Evolutionary conservation across 2,113 vertebrate species (phyloP), one percentile per base, ranked within the genome.

Genomic region (Myrmecophaga tridactyla): DNA sequence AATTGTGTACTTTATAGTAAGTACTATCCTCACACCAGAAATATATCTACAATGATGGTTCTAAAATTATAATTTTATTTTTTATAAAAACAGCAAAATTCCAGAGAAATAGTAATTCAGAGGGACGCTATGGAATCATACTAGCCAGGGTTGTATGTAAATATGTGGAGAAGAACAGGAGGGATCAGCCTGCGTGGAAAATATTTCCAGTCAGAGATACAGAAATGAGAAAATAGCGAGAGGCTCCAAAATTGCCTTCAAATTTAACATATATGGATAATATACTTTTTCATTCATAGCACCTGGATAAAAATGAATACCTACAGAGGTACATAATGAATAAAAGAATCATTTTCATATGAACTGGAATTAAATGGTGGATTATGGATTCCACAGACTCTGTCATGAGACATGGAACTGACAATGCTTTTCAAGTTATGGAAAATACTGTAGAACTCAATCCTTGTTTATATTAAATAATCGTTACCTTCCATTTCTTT

Each of bases 191-290:
- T 77, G 36, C 9, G 51, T 39, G 39, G 72, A 76, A 95, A 90
- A 41, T 93, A 72, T 43, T 73, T 78, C 89, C 6, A 58, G 36
- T 77, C 46, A 90, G 20, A 83, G 14, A 72, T 13, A 34, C 1
- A 93, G 82, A 43, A 62, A 80, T 62, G 31, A 53, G 34, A 94
- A 91, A 92, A 75, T 85, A 94, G 7, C 13, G 89, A 63, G 29
- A 78, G 29, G 7, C 29, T 27, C 17, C 14, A 83, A 43, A 91
- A 78, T n/a, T 72, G 7, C 31, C 51, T 85, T 84, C 76, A 76
- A 78, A 69, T 92, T 70, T 81, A 80, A 92, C 60, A 72, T 60
- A 92, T 20, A 70, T 14, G 5, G 29, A 80, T 27, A 90, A 90
- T 72, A 27, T 58, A n/a, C 20, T 63, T 96, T 92, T 86, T 27